These are phyloP conservation scores for Anabacerthia variegaticeps DNA, from an alignment of 2,797 vertebrate genomes.

Conservation along the genomic window DNA sequence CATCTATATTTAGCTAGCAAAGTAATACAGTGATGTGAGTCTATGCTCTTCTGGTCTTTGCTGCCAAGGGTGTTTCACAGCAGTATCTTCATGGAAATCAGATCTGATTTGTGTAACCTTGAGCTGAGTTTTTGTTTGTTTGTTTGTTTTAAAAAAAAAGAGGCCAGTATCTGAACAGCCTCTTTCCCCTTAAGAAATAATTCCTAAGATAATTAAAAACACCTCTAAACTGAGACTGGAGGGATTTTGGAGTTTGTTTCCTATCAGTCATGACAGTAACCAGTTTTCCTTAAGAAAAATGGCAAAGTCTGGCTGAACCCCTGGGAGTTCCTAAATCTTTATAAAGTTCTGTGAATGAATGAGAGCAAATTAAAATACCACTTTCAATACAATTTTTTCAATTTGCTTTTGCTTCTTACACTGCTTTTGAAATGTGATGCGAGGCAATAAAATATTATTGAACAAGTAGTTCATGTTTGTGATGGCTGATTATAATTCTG, in stretches of 20 bases:
- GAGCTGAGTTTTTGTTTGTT: background rate
- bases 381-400: background rate
- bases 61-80: background rate
- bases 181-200: background rate
- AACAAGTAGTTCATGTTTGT: background rate
- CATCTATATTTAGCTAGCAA: conserved; percentile 27
- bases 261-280: background rate
- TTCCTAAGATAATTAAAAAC: background rate
- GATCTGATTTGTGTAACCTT: background rate
- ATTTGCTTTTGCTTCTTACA: background rate
- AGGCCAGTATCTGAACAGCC: background rate
- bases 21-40: background rate
- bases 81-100: background rate
- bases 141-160: background rate
- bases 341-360: background rate
- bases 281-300: background rate
- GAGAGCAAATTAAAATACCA: background rate
- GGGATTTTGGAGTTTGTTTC: background rate
- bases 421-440: background rate
- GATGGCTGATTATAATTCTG: background rate
- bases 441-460: background rate
- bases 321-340: background rate
- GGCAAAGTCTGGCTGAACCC: background rate
- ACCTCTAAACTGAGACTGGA: background rate
- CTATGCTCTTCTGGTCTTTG: background rate